Evolutionary conservation across 2,888 invertebrate species (phyloP).

Genomic region (Parthenolecanium corni): DNA sequence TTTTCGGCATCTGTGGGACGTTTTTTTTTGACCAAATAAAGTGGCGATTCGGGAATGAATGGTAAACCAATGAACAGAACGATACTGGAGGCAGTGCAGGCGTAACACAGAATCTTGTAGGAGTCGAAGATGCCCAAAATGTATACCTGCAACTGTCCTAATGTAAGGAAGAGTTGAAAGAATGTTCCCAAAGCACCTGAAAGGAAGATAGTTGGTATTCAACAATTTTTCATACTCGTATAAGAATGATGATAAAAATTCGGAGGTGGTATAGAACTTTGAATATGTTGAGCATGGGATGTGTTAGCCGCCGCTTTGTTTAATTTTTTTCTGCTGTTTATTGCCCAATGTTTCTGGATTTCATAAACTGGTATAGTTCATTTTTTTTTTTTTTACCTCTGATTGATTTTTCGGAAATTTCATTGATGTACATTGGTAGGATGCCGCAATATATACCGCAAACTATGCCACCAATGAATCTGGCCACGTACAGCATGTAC

Average conservation of each 20-base stretch:
- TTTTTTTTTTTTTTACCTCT: no score
- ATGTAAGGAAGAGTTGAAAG: slow-evolving; percentile 62
- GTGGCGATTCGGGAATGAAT: slow-evolving; percentile 63
- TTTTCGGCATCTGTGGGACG: slow-evolving; percentile 47
- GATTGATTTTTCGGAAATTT: slow-evolving; percentile 69
- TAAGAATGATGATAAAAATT: no score
- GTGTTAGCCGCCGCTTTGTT: no score
- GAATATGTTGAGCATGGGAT: no score
- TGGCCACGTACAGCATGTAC: slow-evolving; percentile 54
- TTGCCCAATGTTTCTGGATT: no score
- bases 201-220: no score
- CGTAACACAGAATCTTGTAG: slow-evolving; percentile 55
- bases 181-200: slow-evolving; percentile 59
- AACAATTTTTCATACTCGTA: no score
- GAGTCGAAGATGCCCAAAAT: slow-evolving; percentile 56
- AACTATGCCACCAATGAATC: slow-evolving; percentile 63
- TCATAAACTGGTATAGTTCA: not conserved
- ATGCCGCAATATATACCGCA: slow-evolving; percentile 67
- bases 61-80: slow-evolving; percentile 53
- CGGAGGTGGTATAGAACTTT: no score
- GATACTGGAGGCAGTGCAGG: slow-evolving; percentile 53
- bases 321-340: no score
- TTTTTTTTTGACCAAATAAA: slow-evolving; percentile 51
- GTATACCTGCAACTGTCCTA: slow-evolving; percentile 69
- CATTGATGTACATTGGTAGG: slow-evolving; percentile 78